These are phyloP conservation scores for Drosophila busckii DNA, from an alignment of 1,140 invertebrate species.

Conservation along the genomic window DNA sequence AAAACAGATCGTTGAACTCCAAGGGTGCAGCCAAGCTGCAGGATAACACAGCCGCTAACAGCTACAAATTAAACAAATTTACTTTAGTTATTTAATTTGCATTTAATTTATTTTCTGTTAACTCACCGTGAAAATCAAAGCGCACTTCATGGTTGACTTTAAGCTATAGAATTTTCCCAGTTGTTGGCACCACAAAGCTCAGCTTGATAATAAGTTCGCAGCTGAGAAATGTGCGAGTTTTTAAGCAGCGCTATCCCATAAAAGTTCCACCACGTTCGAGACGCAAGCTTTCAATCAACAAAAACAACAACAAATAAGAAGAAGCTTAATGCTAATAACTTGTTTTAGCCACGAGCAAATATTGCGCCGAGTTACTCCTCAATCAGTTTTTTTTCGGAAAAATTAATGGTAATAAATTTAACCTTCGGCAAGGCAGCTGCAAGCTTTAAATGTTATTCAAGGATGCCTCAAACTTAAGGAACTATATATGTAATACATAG, in stretches of 20 bases:
- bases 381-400: constrained; percentile 6
- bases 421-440: constrained; percentile 28
- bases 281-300: too few relatives aligned
- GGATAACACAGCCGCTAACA: constrained; percentile 27
- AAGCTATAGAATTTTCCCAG: too few relatives aligned
- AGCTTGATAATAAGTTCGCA: constrained; percentile 63
- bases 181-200: constrained; percentile 50
- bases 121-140: constrained; percentile 63
- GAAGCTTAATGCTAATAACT: too few relatives aligned
- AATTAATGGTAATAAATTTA: constrained; percentile 48
- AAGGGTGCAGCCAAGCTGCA: constrained; percentile 39
- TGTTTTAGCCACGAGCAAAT: too few relatives aligned
- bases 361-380: constrained; percentile 7
- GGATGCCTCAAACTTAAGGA: too few relatives aligned
- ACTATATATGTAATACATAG: too few relatives aligned
- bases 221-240: constrained; percentile 40
- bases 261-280: too few relatives aligned
- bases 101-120: too few relatives aligned
- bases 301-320: too few relatives aligned
- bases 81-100: too few relatives aligned
- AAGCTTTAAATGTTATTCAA: constrained; percentile 28
- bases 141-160: constrained; percentile 50
- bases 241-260: too few relatives aligned
- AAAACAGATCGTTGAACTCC: constrained; percentile 40
- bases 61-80: too few relatives aligned